These are phyloP conservation scores for Spicauda simplicius DNA, from an alignment of 2,888 invertebrate species.

Conservation along the genomic window DNA sequence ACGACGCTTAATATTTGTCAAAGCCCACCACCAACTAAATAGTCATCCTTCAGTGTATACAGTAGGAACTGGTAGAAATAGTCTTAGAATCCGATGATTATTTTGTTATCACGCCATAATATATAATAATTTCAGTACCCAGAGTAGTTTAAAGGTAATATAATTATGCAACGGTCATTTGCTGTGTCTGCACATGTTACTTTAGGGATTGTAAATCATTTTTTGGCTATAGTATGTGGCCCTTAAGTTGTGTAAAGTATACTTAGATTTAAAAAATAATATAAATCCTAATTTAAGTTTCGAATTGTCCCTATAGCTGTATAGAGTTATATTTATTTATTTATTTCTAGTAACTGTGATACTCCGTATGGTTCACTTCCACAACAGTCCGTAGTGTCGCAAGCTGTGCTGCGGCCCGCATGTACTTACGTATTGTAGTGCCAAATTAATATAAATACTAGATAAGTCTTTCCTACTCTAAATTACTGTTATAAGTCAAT, in stretches of 20 bases:
- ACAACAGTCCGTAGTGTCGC: neutral
- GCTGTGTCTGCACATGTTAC: neutral
- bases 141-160: neutral
- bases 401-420: neutral
- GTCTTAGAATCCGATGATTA: neutral
- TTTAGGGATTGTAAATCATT: neutral
- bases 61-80: neutral
- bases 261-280: slow-evolving; percentile 40
- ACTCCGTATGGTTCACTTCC: slow-evolving; percentile 48
- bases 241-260: slow-evolving; percentile 25
- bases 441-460: slow-evolving; percentile 25
- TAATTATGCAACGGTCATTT: neutral
- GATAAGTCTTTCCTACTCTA: neutral
- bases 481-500: neutral
- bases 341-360: slow-evolving; percentile 76
- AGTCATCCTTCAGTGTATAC: neutral
- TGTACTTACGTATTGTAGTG: slow-evolving; percentile 18
- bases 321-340: slow-evolving; percentile 74
- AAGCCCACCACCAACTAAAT: neutral
- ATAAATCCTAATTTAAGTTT: slow-evolving; percentile 44
- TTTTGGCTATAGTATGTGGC: slow-evolving; percentile 4
- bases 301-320: slow-evolving; percentile 57
- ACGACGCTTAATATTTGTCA: neutral
- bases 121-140: neutral
- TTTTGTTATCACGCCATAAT: neutral